Evolutionary conservation across 1,140 invertebrate genomes (phyloP), one percentile per base, ranked within the genome.

Genomic region (Drosophila funebris): DNA sequence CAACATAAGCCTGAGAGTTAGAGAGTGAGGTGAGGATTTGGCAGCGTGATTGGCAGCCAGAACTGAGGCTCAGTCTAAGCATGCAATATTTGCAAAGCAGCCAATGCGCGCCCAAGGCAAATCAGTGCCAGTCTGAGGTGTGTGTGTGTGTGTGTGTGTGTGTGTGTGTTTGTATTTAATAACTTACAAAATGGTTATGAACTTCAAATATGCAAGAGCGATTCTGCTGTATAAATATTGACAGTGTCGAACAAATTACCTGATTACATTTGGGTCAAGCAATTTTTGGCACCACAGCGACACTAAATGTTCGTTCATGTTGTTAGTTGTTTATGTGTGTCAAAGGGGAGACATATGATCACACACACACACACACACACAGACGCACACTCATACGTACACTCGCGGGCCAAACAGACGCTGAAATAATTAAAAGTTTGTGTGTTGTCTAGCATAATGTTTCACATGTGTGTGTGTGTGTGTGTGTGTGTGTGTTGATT

Each of bases 261-360:
- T 87, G 78, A 85, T 85, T 85, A 88, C 78, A 82, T 85, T 78
- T 87, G 75, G 82, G 83, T 85, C 82, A 85, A 82, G 70, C 63
- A 50, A 87, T 78, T 81, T 77, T 76, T 67, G 56, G 57, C 69
- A 71, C 50, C 73, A 74, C 62, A 63, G 63, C 66, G 74, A 72
- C 66, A 77, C 73, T 69, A 71, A 81, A 87, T 71, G 74, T 85
- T 67, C 41, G 70, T 81, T 67, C 41, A 50, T 87, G 63, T 81
- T 68, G 41, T 52, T 80, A 39, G 76, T 81, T 80, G 67, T 57
- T 58, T 73, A 46, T 62, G 60, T 61, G 50, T 63, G 73, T 37
- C 39, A 48, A 70, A 36, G 41, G 52, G 58, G 43, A 61, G 43
- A 61, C 43, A 61, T 22, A 54, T 39, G 24, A 16, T 39, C 27